Evolutionary conservation across 92 coral and sea anemone genomes (phyloP), one percentile per base, ranked within the genome.

Genomic region (Montipora capitata): DNA sequence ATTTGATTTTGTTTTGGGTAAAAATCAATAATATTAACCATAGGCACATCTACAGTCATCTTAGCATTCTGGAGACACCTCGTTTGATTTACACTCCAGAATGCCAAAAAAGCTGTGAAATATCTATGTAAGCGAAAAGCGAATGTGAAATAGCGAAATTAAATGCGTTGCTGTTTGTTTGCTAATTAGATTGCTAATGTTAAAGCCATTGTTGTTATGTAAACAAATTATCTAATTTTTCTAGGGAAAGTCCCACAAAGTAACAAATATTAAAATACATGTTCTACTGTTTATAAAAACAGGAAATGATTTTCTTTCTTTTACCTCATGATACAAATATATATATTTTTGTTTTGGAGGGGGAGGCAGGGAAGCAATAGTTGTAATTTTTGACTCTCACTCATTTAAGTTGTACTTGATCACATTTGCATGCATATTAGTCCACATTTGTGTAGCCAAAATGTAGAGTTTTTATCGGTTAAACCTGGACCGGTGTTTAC

Each of bases 401-500:
- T 56, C 62, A 56, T 18, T 27, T 27, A 1, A 18, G 51, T 45
- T 45, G 51, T 45, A 45, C 51, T 45, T 45, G 6, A 45, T 45
- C 51, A 45, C 51, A 45, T 45, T 45, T 45, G 51, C 9, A 45
- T 45, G 51, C 51, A 45, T 0, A 45, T 5, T 45, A 45, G 51
- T 27, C 51, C 51, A 45, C 51, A 4, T 45, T 8, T 45, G 51
- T 45, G 51, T 3, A 45, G 51, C 51, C 51, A 63, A 63, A 63
- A 15, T 63, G 68, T 63, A 63, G 18, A 63, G 42, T 39, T 14
- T 59, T 72, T 49, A 83, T 69, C 77, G 54, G 66, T 71, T 83
- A 48, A 83, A 83, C 15, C 77, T 76, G n/a, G 91, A 80, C 87
- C 75, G 39, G 81, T 54, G 87, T 63, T 71, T 11, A 13, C 45